phyloP scores from a whole-genome alignment of 2,797 vertebrate species.

The Falco columbarius region DNA sequence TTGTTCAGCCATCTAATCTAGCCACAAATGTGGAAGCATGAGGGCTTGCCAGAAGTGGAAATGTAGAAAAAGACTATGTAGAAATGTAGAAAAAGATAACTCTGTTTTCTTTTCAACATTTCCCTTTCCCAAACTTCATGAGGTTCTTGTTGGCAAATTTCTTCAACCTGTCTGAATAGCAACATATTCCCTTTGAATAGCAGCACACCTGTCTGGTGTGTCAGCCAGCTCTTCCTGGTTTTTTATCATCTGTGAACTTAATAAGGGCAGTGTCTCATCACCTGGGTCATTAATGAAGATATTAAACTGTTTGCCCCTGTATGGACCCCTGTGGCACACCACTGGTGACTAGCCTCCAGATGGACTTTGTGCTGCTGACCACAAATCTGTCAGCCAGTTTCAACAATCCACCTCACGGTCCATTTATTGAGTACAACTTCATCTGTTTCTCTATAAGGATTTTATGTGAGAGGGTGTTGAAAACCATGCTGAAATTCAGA shows the following conservation, averaged over 20 bases:
- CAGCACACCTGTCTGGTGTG: no score
- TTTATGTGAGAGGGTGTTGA: background rate
- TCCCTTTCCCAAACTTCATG: background rate
- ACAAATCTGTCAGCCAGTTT: background rate
- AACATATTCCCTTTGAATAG: background rate
- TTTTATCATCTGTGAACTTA: background rate
- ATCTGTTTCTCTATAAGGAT: background rate
- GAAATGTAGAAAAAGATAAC: background rate
- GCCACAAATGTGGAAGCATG: background rate
- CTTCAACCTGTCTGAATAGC: background rate
- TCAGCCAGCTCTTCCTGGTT: background rate
- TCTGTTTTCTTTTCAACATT: background rate
- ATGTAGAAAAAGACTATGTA: background rate
- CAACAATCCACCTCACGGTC: background rate
- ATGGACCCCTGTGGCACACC: background rate
- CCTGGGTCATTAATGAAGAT: background rate
- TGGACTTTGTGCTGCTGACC: background rate
- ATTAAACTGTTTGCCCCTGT: background rate
- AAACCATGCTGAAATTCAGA: background rate
- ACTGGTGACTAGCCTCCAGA: background rate
- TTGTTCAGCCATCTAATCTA: background rate
- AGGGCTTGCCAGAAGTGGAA: background rate
- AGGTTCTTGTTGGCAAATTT: background rate
- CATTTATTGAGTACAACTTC: background rate
- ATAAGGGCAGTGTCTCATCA: background rate